These are phyloP conservation scores for Vollenhovia emeryi DNA, from an alignment of 1,140 invertebrate species.

Conservation along the genomic window DNA sequence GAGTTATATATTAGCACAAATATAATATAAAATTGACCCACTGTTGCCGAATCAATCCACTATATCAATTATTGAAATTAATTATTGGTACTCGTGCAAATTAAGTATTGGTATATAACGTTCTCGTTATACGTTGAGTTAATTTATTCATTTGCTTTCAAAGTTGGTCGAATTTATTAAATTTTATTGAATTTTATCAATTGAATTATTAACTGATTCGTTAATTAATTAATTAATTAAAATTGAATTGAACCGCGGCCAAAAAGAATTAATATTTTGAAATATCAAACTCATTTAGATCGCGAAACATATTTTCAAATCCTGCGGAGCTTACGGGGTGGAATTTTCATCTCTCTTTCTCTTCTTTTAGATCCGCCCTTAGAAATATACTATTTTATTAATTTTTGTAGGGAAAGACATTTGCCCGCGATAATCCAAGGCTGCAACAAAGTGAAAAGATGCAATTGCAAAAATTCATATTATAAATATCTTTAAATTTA, in stretches of 20 bases:
- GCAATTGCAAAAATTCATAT: not conserved
- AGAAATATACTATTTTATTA: conserved; percentile 14
- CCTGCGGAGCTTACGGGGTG: not conserved
- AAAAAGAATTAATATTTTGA: not conserved
- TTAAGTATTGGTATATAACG: not conserved
- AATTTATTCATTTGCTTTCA: not conserved
- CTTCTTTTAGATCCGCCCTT: not conserved
- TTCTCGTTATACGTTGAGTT: not conserved
- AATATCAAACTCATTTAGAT: not conserved
- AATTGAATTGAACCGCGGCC: not conserved
- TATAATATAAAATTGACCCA: conserved; percentile 49
- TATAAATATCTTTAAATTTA: conserved; percentile 18
- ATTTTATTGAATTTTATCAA: not conserved
- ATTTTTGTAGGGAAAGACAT: conserved; percentile 8
- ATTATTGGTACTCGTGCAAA: not conserved
- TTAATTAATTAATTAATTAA: not conserved
- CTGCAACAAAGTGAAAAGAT: not conserved
- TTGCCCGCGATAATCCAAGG: conserved; percentile 21
- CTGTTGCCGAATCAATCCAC: conserved; percentile 42
- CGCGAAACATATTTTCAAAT: not conserved
- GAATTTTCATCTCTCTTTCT: not conserved
- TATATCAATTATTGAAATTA: not conserved
- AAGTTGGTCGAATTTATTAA: not conserved
- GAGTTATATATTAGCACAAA: conserved; percentile 52
- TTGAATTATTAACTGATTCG: not conserved